Conservation (phyloP, 2,888 invertebrate genomes). For the Didymodactylos carnosus region DNA sequence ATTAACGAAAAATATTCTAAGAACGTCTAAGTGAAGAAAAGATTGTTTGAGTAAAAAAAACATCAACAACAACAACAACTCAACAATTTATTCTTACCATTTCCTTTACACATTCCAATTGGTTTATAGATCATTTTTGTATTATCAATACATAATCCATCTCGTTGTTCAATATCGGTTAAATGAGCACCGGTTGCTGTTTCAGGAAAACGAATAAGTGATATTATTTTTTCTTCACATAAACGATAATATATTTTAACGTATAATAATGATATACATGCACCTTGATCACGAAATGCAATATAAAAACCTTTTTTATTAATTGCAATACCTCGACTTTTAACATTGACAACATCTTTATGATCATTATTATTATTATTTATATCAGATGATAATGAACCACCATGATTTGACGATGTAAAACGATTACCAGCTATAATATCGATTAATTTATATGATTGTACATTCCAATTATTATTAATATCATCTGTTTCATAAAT, state of each 20-base stretch:
- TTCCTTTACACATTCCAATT: constrained; percentile 6
- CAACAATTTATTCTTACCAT: too few relatives aligned
- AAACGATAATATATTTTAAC: constrained; percentile 5
- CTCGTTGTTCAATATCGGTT: constrained; percentile 6
- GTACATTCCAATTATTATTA: neutral
- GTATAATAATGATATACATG: constrained; percentile 9
- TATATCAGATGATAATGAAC: neutral
- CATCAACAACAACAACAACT: too few relatives aligned
- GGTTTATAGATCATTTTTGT: constrained; percentile 1
- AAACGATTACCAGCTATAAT: constrained; percentile 10
- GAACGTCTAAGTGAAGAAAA: too few relatives aligned
- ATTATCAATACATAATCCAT: constrained; percentile 3
- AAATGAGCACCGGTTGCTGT: constrained; percentile 11
- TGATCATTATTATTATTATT: neutral
- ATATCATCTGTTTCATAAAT: neutral
- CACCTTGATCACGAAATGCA: constrained; percentile 13
- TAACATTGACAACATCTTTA: too few relatives aligned
- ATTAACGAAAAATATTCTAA: too few relatives aligned
- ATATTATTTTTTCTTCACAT: constrained; percentile 1
- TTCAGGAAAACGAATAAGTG: constrained; percentile 3
- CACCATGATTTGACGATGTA: neutral
- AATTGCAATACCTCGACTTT: neutral
- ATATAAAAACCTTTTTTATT: constrained; percentile 9
- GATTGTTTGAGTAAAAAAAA: too few relatives aligned
- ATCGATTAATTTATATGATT: constrained; percentile 8